Base-by-base conservation (phyloP, 2,113 vertebrate species). In the Oceanites oceanicus region DNA sequence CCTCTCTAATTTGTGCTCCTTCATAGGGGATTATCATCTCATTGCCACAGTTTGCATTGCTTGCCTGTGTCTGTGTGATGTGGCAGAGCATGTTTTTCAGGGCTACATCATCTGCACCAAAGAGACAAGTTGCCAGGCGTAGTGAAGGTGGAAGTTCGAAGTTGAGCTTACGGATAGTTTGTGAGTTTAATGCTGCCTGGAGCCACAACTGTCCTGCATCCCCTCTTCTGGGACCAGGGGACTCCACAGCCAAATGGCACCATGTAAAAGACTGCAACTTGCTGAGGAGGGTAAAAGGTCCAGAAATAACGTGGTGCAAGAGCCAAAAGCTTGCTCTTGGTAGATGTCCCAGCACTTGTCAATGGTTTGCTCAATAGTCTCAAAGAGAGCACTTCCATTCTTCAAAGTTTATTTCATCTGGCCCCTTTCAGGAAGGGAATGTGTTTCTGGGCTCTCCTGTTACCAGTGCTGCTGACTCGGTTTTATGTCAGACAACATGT, bases 1-100 rank as follows among this genome's bases (percentile, higher is more conserved):
- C 62, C 74, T 83, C 15, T 95, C 74, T 56, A 59, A 88, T 92
- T 80, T 76, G 34, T 82, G 13, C 58, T 88, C 34, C 55, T 88
- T 91, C 66, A 30, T n/a, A 62, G 19, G 62, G 61, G 52, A 65
- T 88, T 90, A 44, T 73, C 25, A 16, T 45, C 77, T 66, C 45
- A 27, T 49, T 81, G 61, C 72, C 40, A 20, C 30, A 25, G 44
- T 68, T 34, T 74, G 52, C 45, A 11, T 22, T 21, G 26, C 61
- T 67, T 89, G 30, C 25, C 20, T 59, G 4, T 8, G 8, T 62
- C 66, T 38, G 15, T 18, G 42, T 76, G 80, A 58, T 49, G 27
- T 52, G 73, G 34, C 50, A 94, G 42, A 67, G 59, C 23, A 27
- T 8, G 56, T 18, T 49, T 86, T 61, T 68, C 52, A 40, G 56